These are phyloP conservation scores for Cordilura impudica DNA, from an alignment of 2,888 invertebrate species.

Conservation along the genomic window DNA sequence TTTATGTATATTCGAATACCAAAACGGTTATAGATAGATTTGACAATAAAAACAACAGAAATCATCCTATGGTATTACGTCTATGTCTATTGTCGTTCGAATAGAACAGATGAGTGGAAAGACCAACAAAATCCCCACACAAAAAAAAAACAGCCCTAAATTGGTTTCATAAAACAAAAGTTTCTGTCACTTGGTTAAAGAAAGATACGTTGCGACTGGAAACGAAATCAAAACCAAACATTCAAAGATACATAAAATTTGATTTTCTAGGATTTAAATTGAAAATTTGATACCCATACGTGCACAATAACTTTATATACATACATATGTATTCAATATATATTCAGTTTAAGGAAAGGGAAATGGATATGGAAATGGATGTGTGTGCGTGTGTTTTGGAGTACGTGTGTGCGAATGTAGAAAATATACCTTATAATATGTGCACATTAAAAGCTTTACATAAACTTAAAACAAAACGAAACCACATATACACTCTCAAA, in stretches of 20 bases:
- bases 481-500: not conserved
- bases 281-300: constrained; percentile 45
- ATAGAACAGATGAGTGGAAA: not conserved
- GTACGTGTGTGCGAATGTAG: not conserved
- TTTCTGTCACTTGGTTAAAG: constrained; percentile 10
- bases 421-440: constrained; percentile 32
- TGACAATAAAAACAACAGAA: constrained; percentile 18
- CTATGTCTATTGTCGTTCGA: not conserved
- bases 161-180: constrained; percentile 12
- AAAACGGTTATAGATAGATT: constrained; percentile 12
- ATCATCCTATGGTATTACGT: constrained; percentile 24
- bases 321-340: not conserved
- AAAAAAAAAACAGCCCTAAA: constrained; percentile 18
- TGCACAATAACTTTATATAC: constrained; percentile 2
- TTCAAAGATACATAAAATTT: constrained; percentile 35
- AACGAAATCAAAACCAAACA: not conserved
- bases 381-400: not conserved
- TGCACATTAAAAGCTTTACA: constrained; percentile 43
- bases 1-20: constrained; percentile 6
- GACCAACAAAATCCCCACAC: not conserved
- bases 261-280: constrained; percentile 54
- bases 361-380: not conserved
- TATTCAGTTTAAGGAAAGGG: no score
- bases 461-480: constrained; percentile 12
- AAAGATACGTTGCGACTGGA: not conserved